phyloP scores from a whole-genome alignment of 2,888 invertebrate genomes.

The Nudaria mundana region DNA sequence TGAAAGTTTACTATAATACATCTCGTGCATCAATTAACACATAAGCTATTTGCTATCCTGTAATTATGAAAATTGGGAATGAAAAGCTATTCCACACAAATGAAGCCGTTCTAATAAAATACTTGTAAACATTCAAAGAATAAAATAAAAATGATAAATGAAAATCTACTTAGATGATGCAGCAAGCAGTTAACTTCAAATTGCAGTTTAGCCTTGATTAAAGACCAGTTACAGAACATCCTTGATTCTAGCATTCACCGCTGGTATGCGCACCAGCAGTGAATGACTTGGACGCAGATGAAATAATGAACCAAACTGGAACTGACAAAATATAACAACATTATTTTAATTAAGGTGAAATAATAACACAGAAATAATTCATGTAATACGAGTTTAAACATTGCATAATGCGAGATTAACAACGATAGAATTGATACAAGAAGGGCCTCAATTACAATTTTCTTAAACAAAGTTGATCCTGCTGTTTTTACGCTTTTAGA shows the following conservation, averaged over 20 bases:
- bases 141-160: not conserved
- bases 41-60: too few relatives aligned
- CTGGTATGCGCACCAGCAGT: not conserved
- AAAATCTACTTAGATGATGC: not conserved
- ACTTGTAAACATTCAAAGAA: too few relatives aligned
- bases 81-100: too few relatives aligned
- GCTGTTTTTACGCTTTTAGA: too few relatives aligned
- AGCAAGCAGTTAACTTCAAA: not conserved
- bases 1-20: too few relatives aligned
- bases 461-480: too few relatives aligned
- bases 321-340: not conserved
- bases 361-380: too few relatives aligned
- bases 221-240: not conserved
- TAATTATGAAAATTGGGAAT: too few relatives aligned
- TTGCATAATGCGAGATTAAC: not conserved
- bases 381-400: not conserved
- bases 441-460: too few relatives aligned
- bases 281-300: not conserved
- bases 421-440: not conserved
- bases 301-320: constrained; percentile 1
- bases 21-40: too few relatives aligned
- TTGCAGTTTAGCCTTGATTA: not conserved
- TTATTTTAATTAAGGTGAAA: not conserved
- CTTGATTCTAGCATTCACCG: not conserved
- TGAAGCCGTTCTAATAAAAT: too few relatives aligned